Base-by-base conservation (phyloP, 1,140 invertebrate genomes). In the Lordiphosa mommai region DNA sequence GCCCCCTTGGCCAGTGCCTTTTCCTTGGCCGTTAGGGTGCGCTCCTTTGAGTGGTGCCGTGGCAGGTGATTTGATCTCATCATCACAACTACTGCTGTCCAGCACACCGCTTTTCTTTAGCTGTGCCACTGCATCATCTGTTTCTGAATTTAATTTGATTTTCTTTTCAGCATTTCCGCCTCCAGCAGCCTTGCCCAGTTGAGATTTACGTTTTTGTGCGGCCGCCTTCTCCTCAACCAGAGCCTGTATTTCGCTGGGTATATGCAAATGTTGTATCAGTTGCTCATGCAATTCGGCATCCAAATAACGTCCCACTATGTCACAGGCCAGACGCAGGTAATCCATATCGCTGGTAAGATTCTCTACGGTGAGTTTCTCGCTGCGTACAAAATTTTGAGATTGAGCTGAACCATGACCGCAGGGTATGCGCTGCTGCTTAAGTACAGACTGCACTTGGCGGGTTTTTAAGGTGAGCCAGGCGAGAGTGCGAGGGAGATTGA, bases 401-500 rank as follows among this genome's bases (percentile, higher is more conserved):
- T 93, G 89, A 16, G 92, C 92, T 7, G 74, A 77, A 50, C 92
- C 93, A 34, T 92, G 91, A 3, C 90, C 90, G 4, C 95, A 94
- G 89, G 95, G 92, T 49, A 95, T 91, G 44, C 93, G 92, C 80
- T 93, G 94, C 20, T 92, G 89, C 65, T 92, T 93, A 6, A 95
- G 89, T 8, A 93, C 89, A 48, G 91, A 88, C 1, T 91, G 89
- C 10, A 95, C 90, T 72, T 91, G 91, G 61, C 92, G 90, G 0
- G 93, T 92, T 89, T 94, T 94, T 4, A 91, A 90, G 36, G 93
- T 89, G 12, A 96, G 88, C 94, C 94, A 95, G n/a, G 88, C 88
- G 29, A 95, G 72, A 0, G 93, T 92, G 80, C 95, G 95, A 34
- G 93, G 92, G 77, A 94, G 92, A 89, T 95, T 95, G 68, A 93